Evolutionary conservation across 1,140 invertebrate species (phyloP).

Genomic region (Heliconius congener): DNA sequence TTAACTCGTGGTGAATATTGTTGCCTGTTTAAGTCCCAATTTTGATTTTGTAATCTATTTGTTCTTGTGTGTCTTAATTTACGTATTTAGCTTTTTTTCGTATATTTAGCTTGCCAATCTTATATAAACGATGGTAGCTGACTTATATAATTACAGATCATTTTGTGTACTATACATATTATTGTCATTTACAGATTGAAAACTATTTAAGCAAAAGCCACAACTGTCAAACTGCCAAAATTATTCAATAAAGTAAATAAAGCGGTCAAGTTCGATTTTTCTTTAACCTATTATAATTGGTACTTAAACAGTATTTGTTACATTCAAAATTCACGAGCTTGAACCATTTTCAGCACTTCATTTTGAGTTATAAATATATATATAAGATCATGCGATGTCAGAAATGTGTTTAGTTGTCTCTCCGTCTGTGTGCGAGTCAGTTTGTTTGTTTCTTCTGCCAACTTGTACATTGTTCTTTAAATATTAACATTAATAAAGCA

Average conservation of each 20-base stretch:
- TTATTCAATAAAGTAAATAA: not conserved
- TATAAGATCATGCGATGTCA: conserved; percentile 22
- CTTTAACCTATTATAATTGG: conserved; percentile 13
- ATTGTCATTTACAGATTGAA: no score
- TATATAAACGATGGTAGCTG: not conserved
- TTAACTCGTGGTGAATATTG: conserved; percentile 41
- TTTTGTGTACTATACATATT: no score
- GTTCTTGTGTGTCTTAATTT: not conserved
- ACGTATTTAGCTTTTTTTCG: not conserved
- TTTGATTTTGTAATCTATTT: conserved; percentile 15
- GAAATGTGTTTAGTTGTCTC: conserved; percentile 57
- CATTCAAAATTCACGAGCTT: conserved; percentile 26
- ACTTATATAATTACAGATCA: no score
- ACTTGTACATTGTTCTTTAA: conserved; percentile 1
- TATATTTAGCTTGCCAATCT: not conserved
- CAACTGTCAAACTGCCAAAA: no score
- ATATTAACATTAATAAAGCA: not conserved
- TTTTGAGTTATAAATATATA: not conserved
- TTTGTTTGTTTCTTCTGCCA: not conserved
- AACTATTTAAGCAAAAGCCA: no score
- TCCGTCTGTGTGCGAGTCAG: conserved; percentile 42
- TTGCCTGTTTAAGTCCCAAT: conserved; percentile 40
- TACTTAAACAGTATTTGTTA: conserved; percentile 30
- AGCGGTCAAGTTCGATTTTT: conserved; percentile 6
- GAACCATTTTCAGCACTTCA: conserved; percentile 16